phyloP scores from a whole-genome alignment of 2,797 vertebrate genomes.

The Myotis daubentonii region DNA sequence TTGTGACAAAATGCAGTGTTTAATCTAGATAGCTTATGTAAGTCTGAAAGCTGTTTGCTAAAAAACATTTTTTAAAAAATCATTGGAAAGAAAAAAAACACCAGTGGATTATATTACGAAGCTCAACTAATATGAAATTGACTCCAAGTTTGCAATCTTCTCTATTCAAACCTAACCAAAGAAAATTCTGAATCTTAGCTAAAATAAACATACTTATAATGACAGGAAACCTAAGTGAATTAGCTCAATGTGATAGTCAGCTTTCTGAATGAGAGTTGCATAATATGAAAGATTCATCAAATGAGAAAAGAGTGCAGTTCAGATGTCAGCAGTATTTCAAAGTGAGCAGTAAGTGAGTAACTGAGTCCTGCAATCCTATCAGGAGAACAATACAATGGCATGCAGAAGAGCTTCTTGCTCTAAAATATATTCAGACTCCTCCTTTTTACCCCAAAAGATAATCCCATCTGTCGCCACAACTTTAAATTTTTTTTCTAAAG shows the following conservation, averaged over 20 bases:
- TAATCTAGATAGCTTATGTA: neutral
- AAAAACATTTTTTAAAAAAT: neutral
- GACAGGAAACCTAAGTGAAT: neutral
- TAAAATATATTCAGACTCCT: neutral
- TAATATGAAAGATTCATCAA: neutral
- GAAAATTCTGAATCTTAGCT: constrained; percentile 4
- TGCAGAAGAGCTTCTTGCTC: neutral
- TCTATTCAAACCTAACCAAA: constrained; percentile 30
- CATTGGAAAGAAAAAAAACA: constrained; percentile 9
- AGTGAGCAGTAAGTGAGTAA: neutral
- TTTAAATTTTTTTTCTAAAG: neutral
- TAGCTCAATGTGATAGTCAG: neutral
- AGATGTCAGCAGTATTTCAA: neutral
- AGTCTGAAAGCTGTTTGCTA: neutral
- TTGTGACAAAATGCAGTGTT: neutral
- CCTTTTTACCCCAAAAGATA: neutral
- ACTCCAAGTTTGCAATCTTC: neutral
- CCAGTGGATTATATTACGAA: neutral
- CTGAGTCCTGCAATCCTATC: neutral
- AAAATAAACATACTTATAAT: constrained; percentile 28
- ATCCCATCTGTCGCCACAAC: neutral
- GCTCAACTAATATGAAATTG: constrained; percentile 6
- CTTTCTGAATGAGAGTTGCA: neutral
- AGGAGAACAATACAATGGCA: neutral
- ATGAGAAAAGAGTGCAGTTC: neutral